Evolutionary conservation across 2,113 vertebrate species (phyloP), one percentile per base, ranked within the genome.

Genomic region (Oreochromis spilurus): DNA sequence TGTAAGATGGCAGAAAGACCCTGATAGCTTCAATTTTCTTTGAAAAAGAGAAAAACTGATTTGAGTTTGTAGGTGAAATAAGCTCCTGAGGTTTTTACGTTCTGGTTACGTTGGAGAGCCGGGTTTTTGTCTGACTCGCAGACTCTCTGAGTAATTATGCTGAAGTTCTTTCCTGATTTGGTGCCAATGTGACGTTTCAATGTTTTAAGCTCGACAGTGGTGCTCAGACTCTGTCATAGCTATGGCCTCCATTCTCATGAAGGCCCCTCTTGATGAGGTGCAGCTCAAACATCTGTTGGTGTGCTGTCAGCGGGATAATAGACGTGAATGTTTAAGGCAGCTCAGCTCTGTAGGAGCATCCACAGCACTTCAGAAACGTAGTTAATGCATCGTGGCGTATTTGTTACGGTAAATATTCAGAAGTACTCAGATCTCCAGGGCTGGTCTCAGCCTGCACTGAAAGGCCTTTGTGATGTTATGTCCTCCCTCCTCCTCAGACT

Each of bases 361-460:
- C 21, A 0, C 65, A 0, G 40, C 40, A 1, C 24, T 26, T 45
- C 21, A 72, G 8, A 29, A 26, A 75, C 21, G 8, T 0, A 3
- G 62, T 40, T 67, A 14, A 13, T 21, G 36, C 19, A 0, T 40
- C 11, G 7, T 21, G 19, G 36, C 19, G 19, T 40, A 21, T 48
- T 75, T 10, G 24, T 75, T 29, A 45, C 2, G 1, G 14, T 72
- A 17, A 62, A 29, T 17, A 29, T 48, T 19, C 40, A 48, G 50
- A 40, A 38, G 77, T 16, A 24, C 13, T n/a, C 10, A 0, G 8
- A 36, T 82, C 45, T 82, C 36, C 62, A 12, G 19, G 54, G 38
- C n/a, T n/a, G n/a, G n/a, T n/a, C n/a, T n/a, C 70, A 29, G 43
- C 70, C 70, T 75, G 43, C 43, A 50, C 43, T 75, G 43, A 75